Conservation (phyloP, 1,140 invertebrate genomes). For the Magallana gigas region DNA sequence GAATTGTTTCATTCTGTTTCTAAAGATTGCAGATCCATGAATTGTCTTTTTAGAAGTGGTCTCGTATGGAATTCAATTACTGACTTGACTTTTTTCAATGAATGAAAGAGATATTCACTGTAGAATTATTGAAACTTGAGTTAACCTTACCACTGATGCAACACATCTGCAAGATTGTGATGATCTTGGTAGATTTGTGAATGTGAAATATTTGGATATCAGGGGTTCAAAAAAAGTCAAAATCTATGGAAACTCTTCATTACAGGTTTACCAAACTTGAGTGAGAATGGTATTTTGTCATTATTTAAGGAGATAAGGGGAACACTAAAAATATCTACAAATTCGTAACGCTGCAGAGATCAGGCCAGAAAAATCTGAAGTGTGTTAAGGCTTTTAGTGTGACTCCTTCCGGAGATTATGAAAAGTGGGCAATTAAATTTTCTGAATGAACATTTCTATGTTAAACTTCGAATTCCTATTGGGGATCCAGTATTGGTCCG, state of each 20-base stretch:
- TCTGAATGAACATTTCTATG: neutral
- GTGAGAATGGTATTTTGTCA: neutral
- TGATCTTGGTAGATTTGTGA: neutral
- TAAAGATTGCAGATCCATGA: neutral
- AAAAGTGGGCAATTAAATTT: neutral
- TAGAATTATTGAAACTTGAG: constrained; percentile 12
- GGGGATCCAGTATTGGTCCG: no score
- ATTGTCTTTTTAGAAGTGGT: neutral
- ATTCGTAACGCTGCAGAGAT: neutral
- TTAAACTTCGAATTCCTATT: no score
- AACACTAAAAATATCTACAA: neutral
- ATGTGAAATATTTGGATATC: neutral
- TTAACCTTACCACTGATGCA: constrained; percentile 14
- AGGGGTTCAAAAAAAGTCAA: neutral
- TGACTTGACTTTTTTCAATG: neutral
- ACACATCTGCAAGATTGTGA: constrained; percentile 10
- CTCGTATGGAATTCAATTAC: constrained; percentile 20
- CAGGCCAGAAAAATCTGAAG: constrained; percentile 1
- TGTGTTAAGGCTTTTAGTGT: constrained; percentile 5
- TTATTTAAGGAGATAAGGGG: neutral
- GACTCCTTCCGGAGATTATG: neutral
- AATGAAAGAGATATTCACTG: constrained; percentile 15
- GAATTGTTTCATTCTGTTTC: neutral
- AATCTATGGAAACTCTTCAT: constrained; percentile 19
- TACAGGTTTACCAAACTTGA: constrained; percentile 13